Evolutionary conservation across 1,140 invertebrate species (phyloP).

Genomic region (Psix sp.): DNA sequence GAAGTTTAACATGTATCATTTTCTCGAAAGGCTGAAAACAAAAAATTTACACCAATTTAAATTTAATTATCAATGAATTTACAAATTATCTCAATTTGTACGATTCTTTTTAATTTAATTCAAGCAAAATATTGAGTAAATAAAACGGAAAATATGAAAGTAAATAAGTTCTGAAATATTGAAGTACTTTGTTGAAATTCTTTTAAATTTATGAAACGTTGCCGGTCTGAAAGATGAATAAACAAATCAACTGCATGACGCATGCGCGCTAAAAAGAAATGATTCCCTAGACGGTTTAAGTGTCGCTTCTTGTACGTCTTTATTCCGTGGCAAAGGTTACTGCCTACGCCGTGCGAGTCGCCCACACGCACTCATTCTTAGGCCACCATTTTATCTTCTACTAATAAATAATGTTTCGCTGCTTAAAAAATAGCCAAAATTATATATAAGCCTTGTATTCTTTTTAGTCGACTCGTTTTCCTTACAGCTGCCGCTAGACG

Average conservation of each 20-base stretch:
- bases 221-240: slow-evolving; percentile 8
- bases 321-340: slow-evolving; percentile 54
- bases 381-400: slow-evolving; percentile 49
- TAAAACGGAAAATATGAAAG: too few species aligned
- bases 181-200: too few species aligned
- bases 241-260: slow-evolving; percentile 18
- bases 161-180: too few species aligned
- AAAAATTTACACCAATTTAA: too few species aligned
- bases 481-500: slow-evolving; percentile 17
- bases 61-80: too few species aligned
- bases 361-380: slow-evolving; percentile 38
- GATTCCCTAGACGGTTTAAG: slow-evolving; percentile 25
- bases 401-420: slow-evolving; percentile 44
- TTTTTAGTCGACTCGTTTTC: slow-evolving; percentile 31
- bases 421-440: slow-evolving; percentile 52
- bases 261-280: slow-evolving; percentile 22
- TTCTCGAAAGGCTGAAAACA: too few species aligned
- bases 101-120: too few species aligned
- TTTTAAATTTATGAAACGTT: not conserved
- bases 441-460: slow-evolving; percentile 22
- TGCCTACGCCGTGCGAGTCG: slow-evolving; percentile 37
- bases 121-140: too few species aligned
- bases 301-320: slow-evolving; percentile 40
- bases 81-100: too few species aligned
- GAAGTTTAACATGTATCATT: too few species aligned